These are phyloP conservation scores for Corythucha ciliata DNA, from an alignment of 2,888 invertebrate species.

Conservation along the genomic window DNA sequence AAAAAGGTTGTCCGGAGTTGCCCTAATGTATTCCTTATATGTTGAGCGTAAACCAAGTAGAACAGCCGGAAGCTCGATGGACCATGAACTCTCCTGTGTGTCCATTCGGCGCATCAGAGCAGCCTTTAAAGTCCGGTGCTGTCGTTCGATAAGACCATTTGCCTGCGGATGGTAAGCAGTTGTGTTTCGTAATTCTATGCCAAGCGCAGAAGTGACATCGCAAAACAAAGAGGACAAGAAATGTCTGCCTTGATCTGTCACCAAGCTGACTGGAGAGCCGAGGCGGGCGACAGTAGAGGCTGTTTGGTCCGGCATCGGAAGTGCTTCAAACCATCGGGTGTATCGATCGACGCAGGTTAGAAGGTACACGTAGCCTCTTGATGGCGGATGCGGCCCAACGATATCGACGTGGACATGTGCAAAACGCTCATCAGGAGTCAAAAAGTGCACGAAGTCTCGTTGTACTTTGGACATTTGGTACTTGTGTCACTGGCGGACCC, in stretches of 20 bases:
- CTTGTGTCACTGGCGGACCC: conserved; percentile 12
- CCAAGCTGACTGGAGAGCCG: conserved; percentile 8
- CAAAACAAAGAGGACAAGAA: conserved; percentile 12
- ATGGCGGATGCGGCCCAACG: conserved; percentile 10
- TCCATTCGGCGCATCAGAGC: conserved; percentile 6
- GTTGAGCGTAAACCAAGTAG: conserved; percentile 11
- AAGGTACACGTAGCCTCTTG: not conserved
- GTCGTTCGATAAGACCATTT: conserved; percentile 10
- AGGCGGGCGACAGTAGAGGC: conserved; percentile 11
- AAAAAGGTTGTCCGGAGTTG: conserved; percentile 38
- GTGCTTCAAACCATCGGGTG: conserved; percentile 18
- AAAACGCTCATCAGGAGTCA: conserved; percentile 6
- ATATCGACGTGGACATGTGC: conserved; percentile 4
- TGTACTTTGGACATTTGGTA: conserved; percentile 40
- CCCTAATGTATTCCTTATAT: conserved; percentile 6
- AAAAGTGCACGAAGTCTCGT: not conserved
- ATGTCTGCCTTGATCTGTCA: conserved; percentile 12
- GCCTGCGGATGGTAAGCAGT: conserved; percentile 14
- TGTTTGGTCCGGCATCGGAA: conserved; percentile 10
- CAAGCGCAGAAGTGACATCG: not conserved
- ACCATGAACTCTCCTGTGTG: not conserved
- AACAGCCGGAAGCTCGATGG: conserved; percentile 7
- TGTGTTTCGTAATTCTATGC: conserved; percentile 3
- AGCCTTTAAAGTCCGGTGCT: conserved; percentile 13
- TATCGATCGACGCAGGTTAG: conserved; percentile 4